These are phyloP conservation scores for Ferdinandea cuprea DNA, from an alignment of 2,888 invertebrate species.

Conservation along the genomic window DNA sequence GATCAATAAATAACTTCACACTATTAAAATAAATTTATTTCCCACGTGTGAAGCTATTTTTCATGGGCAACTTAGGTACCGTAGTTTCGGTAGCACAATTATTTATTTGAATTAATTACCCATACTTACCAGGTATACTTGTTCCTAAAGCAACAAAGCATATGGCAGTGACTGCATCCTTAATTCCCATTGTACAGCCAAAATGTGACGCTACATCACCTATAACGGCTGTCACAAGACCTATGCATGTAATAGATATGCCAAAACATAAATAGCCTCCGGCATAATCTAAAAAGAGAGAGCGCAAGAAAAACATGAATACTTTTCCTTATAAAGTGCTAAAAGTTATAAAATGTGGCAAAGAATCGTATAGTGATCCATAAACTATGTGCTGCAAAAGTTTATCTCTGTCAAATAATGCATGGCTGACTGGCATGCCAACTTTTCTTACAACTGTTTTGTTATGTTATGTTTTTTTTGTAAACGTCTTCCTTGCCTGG, in stretches of 20 bases:
- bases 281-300: slow-evolving; percentile 88
- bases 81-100: too few relatives aligned
- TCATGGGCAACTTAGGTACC: too few relatives aligned
- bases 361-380: not conserved
- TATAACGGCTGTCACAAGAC: slow-evolving; percentile 96
- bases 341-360: not conserved
- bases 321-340: not conserved
- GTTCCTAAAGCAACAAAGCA: slow-evolving; percentile 99
- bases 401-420: slow-evolving; percentile 1
- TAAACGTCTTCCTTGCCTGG: not conserved
- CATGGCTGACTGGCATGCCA: slow-evolving; percentile 26
- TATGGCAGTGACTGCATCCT: slow-evolving; percentile 98
- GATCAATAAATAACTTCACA: too few relatives aligned
- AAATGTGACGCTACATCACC: slow-evolving; percentile 99
- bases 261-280: slow-evolving; percentile 98
- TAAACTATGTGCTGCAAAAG: slow-evolving; percentile 4
- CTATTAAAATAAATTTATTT: too few relatives aligned
- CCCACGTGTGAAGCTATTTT: too few relatives aligned
- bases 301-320: too few relatives aligned
- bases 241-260: slow-evolving; percentile 95
- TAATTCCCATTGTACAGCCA: slow-evolving; percentile 97
- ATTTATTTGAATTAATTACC: too few relatives aligned
- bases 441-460: slow-evolving; percentile 9
- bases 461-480: not conserved
- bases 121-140: slow-evolving; percentile 94